phyloP scores from a whole-genome alignment of 2,888 invertebrate species.

The Trisateles emortualis region DNA sequence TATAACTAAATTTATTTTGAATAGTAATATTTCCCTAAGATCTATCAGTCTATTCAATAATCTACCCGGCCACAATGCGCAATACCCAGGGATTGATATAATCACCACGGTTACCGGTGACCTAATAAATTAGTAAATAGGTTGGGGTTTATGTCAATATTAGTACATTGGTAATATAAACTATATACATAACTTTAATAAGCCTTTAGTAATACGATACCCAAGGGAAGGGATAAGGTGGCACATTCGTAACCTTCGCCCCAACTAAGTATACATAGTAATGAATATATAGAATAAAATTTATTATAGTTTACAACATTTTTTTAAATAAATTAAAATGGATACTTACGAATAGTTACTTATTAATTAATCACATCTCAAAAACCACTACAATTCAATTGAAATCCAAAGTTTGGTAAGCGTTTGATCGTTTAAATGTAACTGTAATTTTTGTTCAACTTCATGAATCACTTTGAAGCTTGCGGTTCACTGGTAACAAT shows the following conservation, averaged over 20 bases:
- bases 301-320: too few species aligned
- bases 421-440: slow-evolving; percentile 44
- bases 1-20: not conserved
- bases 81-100: not conserved
- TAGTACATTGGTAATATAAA: not conserved
- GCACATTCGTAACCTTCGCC: slow-evolving; percentile 9
- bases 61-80: not conserved
- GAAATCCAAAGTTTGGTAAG: slow-evolving; percentile 68
- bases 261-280: slow-evolving; percentile 4
- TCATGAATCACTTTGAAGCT: slow-evolving; percentile 69
- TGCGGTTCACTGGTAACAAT: slow-evolving; percentile 56
- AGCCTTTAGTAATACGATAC: not conserved
- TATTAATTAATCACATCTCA: slow-evolving; percentile 76
- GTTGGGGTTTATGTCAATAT: not conserved
- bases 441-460: slow-evolving; percentile 53
- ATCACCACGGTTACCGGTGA: not conserved
- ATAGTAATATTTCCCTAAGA: not conserved
- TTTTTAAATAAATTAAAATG: not conserved
- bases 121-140: not conserved
- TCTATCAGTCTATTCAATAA: not conserved
- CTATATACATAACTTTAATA: not conserved
- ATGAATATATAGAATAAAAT: not conserved
- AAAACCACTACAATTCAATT: slow-evolving; percentile 68
- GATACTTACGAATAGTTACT: slow-evolving; percentile 62
- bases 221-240: not conserved